These are phyloP conservation scores for Mastacembelus armatus DNA, from an alignment of 2,797 vertebrate species.

Conservation along the genomic window DNA sequence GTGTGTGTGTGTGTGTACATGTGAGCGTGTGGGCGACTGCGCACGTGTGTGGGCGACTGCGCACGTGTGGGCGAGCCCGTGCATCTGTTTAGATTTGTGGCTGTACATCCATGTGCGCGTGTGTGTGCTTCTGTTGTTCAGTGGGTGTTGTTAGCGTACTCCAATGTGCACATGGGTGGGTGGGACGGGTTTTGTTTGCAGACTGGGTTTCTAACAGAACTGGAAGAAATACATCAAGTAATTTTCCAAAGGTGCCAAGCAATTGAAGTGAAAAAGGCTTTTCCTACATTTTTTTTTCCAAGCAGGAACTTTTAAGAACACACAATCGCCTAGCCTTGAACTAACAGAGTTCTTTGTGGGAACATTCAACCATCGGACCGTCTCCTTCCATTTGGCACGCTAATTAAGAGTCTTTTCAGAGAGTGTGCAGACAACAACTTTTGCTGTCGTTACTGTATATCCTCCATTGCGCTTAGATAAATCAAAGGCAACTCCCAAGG, in stretches of 20 bases:
- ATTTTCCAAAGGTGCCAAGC: slow-evolving; percentile 56
- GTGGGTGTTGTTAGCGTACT: slow-evolving; percentile 40
- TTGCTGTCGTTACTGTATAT: slow-evolving; percentile 11
- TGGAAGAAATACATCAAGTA: slow-evolving; percentile 63
- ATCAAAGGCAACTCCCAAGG: slow-evolving; percentile 20
- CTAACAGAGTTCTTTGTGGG: slow-evolving; percentile 49
- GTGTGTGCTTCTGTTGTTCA: slow-evolving; percentile 3
- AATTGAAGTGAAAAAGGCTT: slow-evolving; percentile 48
- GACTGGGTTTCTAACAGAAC: slow-evolving; percentile 48
- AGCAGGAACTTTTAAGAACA: slow-evolving; percentile 39
- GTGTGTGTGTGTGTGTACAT: background rate
- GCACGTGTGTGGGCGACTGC: background rate
- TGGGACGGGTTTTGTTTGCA: slow-evolving; percentile 61
- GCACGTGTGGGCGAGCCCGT: background rate
- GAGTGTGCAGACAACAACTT: background rate
- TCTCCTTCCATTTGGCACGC: slow-evolving; percentile 43
- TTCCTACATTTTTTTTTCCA: slow-evolving; percentile 33
- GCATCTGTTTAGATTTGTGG: slow-evolving; percentile 1
- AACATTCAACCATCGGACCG: slow-evolving; percentile 51
- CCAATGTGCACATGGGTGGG: slow-evolving; percentile 9
- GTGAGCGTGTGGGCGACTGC: slow-evolving; percentile 8
- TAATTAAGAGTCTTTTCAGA: slow-evolving; percentile 63
- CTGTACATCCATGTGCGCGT: background rate
- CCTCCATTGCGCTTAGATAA: slow-evolving; percentile 10
- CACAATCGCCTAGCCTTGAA: slow-evolving; percentile 34